A percentile compares a stretch with the other conserved stretches of the same genome.
phyloP scores from a whole-genome alignment of 1,140 invertebrate species.

The Cherax destructor region DNA sequence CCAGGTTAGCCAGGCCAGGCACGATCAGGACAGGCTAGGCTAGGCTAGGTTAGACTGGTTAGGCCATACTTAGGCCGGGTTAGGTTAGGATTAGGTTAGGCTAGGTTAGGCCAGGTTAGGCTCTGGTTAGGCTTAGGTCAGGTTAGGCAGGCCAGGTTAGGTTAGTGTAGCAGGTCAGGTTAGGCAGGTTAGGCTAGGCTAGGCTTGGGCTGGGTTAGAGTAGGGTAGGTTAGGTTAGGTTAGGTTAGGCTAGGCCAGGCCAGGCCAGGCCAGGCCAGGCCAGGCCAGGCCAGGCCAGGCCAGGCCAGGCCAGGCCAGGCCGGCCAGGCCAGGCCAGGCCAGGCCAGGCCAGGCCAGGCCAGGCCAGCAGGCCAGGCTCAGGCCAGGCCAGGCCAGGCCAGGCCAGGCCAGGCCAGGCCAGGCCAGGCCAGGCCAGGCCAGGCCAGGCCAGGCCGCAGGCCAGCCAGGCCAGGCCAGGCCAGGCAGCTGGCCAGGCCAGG shows the following conservation, averaged over 20 bases:
- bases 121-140: not conserved
- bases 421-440: constrained; percentile 56
- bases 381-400: constrained; percentile 45
- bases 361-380: too few species aligned
- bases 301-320: not conserved
- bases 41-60: not conserved
- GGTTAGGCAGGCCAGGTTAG: not conserved
- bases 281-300: not conserved
- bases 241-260: not conserved
- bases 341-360: constrained; percentile 41
- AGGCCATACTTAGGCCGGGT: too few species aligned
- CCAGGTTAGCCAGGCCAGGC: not conserved
- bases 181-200: not conserved
- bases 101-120: constrained; percentile 15
- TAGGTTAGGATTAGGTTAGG: not conserved
- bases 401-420: constrained; percentile 49
- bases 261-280: constrained; percentile 35
- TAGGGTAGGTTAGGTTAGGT: not conserved
- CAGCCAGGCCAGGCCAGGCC: constrained; percentile 33
- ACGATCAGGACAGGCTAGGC: constrained; percentile 15
- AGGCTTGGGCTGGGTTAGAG: too few species aligned
- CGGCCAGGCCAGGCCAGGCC: constrained; percentile 37
- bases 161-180: not conserved
- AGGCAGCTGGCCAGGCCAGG: constrained; percentile 53
- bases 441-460: constrained; percentile 50